Conservation (phyloP, 2,797 vertebrate species). For the Sebastes nivosus region DNA sequence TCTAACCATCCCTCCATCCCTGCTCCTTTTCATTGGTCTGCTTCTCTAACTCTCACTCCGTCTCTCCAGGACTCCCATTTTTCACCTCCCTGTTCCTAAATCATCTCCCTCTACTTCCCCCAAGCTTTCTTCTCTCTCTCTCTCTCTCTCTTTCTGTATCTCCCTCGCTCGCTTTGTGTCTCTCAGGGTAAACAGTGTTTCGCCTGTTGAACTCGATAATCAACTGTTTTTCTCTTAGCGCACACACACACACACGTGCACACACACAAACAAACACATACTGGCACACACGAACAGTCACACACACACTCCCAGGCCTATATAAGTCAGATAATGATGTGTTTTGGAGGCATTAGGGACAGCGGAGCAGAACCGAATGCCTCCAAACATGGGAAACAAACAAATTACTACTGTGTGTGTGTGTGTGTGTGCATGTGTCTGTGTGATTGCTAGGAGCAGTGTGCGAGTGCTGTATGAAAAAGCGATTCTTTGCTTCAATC, state of each 20-base stretch:
- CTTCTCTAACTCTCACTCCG: constrained; percentile 52
- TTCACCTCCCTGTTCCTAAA: constrained; percentile 73
- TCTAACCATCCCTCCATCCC: constrained; percentile 65
- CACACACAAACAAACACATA: neutral
- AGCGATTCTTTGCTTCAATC: constrained; percentile 67
- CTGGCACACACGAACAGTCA: neutral
- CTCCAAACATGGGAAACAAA: constrained; percentile 79
- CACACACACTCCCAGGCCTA: constrained; percentile 64
- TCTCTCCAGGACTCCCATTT: constrained; percentile 70
- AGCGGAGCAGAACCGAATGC: constrained; percentile 75
- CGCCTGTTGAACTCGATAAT: constrained; percentile 80
- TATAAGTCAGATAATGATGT: constrained; percentile 81
- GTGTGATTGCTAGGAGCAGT: constrained; percentile 40
- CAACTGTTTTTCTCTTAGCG: constrained; percentile 65
- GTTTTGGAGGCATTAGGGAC: constrained; percentile 78
- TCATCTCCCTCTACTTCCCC: constrained; percentile 60
- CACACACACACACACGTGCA: constrained; percentile 17
- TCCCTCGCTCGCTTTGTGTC: constrained; percentile 59
- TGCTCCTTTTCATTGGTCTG: constrained; percentile 51
- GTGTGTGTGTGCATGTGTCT: neutral
- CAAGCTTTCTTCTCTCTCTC: constrained; percentile 47
- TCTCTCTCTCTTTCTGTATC: constrained; percentile 21
- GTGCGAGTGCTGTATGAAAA: constrained; percentile 61
- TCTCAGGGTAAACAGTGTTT: constrained; percentile 79
- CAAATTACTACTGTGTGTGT: constrained; percentile 62